phyloP scores from a whole-genome alignment of 2,797 vertebrate species.

The Hydrophis major region DNA sequence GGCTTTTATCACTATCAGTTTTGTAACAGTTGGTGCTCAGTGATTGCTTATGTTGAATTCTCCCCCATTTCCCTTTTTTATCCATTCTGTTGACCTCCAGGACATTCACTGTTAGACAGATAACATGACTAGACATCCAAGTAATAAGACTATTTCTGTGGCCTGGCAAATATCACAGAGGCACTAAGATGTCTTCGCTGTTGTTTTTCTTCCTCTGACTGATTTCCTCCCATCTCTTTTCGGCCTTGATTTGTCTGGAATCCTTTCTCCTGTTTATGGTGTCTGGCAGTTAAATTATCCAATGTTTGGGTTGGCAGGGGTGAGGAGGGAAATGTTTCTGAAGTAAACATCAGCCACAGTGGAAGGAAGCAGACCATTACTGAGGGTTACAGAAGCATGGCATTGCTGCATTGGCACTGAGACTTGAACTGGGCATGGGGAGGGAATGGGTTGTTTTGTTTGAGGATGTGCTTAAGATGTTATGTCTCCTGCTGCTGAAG shows the following conservation, averaged over 20 bases:
- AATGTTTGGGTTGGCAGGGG: not conserved
- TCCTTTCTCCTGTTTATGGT: not conserved
- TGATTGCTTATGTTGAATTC: fast-evolving
- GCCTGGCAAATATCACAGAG: not conserved
- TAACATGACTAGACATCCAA: not conserved
- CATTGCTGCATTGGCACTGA: not conserved
- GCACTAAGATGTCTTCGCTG: not conserved
- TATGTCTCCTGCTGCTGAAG: not conserved
- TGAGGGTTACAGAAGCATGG: not conserved
- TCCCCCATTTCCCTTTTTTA: not conserved
- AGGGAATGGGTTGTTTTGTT: not conserved
- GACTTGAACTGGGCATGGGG: not conserved
- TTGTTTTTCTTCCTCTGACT: not conserved
- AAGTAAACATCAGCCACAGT: not conserved
- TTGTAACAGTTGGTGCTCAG: not conserved
- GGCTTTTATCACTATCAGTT: not conserved
- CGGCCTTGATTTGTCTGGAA: not conserved
- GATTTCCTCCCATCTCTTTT: not conserved
- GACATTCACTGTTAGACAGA: not conserved
- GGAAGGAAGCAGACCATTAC: not conserved
- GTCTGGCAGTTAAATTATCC: constrained; percentile 9
- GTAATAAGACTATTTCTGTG: not conserved
- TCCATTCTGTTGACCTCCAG: not conserved
- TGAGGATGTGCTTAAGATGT: not conserved
- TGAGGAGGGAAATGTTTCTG: not conserved